Evolutionary conservation across 2,888 invertebrate genomes (phyloP), one percentile per base, ranked within the genome.

Genomic region (Lithophane leautieri): DNA sequence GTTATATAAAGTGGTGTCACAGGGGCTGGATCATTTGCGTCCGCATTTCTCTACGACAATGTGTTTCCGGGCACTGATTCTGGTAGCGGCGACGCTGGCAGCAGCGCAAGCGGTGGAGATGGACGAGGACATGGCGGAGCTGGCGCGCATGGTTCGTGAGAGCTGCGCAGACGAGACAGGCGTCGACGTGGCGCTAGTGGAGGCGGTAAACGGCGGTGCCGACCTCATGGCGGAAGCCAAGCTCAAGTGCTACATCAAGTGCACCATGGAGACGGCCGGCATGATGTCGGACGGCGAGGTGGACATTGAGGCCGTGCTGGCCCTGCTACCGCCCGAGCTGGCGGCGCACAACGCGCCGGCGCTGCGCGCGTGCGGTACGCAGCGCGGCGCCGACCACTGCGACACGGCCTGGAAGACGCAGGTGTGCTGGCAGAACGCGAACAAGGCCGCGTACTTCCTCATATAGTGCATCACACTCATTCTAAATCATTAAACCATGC

Each of bases 181-280:
- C n/a, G 95, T 91, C 1, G 94, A 95, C 84, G 9, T 90, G 25
- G 76, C 89, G 61, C 88, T 95, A 22, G 86, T 96, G 52, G 93
- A 93, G 56, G 83, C 89, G 44, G 91, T 95, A 2, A 94, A 96
- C 88, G 92, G 74, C 9, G 96, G 96, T n/a, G 91, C 92, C 0
- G 91, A 91, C 22, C 87, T 96, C 25, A 86, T 90, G 89, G 88
- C 92, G 0, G 95, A 95, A 85, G 83, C 85, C 0, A 91, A 90
- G 77, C 90, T 96, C 70, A 94, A 95, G 85, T 96, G 96, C 89
- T 96, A 96, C 91, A 91, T 94, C 81, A 95, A 95, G 86, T 96
- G 96, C 86, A 90, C 93, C 34, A 95, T 96, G 96, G 96, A 96
- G 90, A 95, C 94, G 44, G 94, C 95, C 1, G 96, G 96, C 63